Base-by-base conservation (phyloP, 2,113 vertebrate genomes). In the Sinocyclocheilus anshuiensis region DNA sequence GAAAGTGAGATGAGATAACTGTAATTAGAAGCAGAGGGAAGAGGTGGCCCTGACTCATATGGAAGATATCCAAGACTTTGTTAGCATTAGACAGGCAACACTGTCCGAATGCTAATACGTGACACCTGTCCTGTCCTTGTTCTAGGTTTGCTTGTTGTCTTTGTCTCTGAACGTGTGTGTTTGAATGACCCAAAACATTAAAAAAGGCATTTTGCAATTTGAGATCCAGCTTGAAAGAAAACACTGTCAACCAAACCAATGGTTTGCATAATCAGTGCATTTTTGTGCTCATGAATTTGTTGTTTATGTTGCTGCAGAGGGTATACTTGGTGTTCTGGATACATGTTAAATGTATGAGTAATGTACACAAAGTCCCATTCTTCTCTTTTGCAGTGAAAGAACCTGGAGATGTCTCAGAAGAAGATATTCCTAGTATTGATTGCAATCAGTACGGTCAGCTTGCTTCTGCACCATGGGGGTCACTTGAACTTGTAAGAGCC, bases 401-500 rank as follows among this genome's bases (percentile, higher is more conserved):
- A 65, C 81, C 83, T 67, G 77, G 88, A 83, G 89, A 95, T 97
- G 94, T 95, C 91, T 87, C 94, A 92, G 89, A 96, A 95, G 93
- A 97, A 96, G 92, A 88, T 95, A 24, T 94, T 95, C 87, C 91
- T 97, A 86, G 77, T 94, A 79, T 86, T 96, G 16, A 77, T 96
- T 42, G 94, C 93, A 33, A 90, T 96, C 90, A 95, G 94, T 87
- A 95, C 94, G 0, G 65, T 96, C 85, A 96, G 95, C 88, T 91
- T 97, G 11, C 91, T 97, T 88, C 92, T 97, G 90, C 95, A 96
- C 92, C 94, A 94, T 48, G 93, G 96, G n/a, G 91, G 94, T 8
- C 94, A 94, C 87, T 92, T 95, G 78, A 95, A 84, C 93, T 96
- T 96, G 96, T 97, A 94, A 94, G 95, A 85, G 42, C 55, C 16